Base-by-base conservation (phyloP, 2,888 invertebrate genomes). In the Luperina nickerlii region DNA sequence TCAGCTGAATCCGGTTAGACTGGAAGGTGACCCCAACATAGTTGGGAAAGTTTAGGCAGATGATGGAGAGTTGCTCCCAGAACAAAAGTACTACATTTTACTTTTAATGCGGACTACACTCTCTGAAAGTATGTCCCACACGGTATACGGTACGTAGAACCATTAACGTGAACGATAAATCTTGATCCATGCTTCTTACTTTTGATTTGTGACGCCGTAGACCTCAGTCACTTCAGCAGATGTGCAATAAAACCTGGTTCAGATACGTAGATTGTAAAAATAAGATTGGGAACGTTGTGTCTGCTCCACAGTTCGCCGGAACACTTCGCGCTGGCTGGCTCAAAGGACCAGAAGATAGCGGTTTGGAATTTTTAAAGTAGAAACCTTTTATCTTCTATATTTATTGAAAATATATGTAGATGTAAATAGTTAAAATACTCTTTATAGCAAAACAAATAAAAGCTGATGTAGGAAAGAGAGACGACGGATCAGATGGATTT, bases 261-360 rank as follows among this genome's bases (percentile, higher is more conserved):
- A 90, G 91, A 92, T 90, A 92, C 93, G 92, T 92, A 93, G 92
- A 93, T 94, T 94, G 94, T 94, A 93, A 94, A 94, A 95, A 95
- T 94, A 93, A 93, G 94, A 95, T 95, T 94, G 95, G 91, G 92
- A 90, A 76, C 85, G 85, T 84, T 87, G 84, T 92, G 93, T 93
- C 93, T 93, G 92, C 90, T 90, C 88, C 83, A 86, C 86, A 89
- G 89, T 90, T 90, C 90, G 87, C 83, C 87, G 87, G 91, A 92
- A 93, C 92, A 90, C 92, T 92, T 92, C 86, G 87, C 89, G 85
- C 84, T 76, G 71, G 68, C 32, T 82, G 90, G 79, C 38, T 4
- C 76, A 86, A 90, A 84, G 70, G 13, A 86, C 9, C 48, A 85
- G 84, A 60, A 18, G 8, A 20, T 8, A 73, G 83, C 77, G 88